A percentile compares a stretch with the other conserved stretches of the same genome.
Conservation (phyloP, 1,140 invertebrate species). For the Heliconius nattereri region DNA sequence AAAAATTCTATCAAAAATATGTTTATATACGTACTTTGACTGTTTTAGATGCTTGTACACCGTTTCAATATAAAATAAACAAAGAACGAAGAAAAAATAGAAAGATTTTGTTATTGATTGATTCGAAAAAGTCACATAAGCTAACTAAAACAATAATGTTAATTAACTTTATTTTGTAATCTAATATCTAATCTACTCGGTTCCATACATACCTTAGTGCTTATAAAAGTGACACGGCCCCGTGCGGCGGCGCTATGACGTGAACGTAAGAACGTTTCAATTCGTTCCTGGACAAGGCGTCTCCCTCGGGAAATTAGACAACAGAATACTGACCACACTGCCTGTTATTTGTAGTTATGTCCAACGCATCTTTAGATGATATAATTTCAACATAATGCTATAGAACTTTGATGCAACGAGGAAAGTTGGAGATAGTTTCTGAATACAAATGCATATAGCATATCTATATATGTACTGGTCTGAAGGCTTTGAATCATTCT, state of each 20-base stretch:
- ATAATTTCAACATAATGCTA: not conserved
- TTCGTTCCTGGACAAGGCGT: slow-evolving; percentile 64
- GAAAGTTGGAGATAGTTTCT: not conserved
- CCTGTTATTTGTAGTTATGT: slow-evolving; percentile 29
- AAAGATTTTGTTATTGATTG: too few species aligned
- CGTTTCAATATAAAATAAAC: too few species aligned
- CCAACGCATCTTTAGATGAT: slow-evolving; percentile 14
- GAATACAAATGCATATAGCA: slow-evolving; percentile 10
- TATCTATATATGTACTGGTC: not conserved
- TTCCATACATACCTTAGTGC: slow-evolving; percentile 16
- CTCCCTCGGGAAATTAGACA: slow-evolving; percentile 74
- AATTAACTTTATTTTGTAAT: too few species aligned
- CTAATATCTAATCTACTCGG: too few species aligned
- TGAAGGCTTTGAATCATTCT: slow-evolving; percentile 8
- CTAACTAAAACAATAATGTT: too few species aligned
- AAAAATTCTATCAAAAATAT: too few species aligned
- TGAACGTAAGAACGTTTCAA: slow-evolving; percentile 64
- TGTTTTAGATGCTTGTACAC: too few species aligned
- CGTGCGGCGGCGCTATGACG: slow-evolving; percentile 52
- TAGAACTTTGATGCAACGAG: slow-evolving; percentile 4
- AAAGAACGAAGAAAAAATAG: too few species aligned
- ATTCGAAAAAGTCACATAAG: too few species aligned
- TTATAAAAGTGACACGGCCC: slow-evolving; percentile 62
- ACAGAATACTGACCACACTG: slow-evolving; percentile 62
- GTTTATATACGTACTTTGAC: too few species aligned